These are phyloP conservation scores for Lutraria lutraria DNA, from an alignment of 2,888 invertebrate genomes.

Conservation along the genomic window DNA sequence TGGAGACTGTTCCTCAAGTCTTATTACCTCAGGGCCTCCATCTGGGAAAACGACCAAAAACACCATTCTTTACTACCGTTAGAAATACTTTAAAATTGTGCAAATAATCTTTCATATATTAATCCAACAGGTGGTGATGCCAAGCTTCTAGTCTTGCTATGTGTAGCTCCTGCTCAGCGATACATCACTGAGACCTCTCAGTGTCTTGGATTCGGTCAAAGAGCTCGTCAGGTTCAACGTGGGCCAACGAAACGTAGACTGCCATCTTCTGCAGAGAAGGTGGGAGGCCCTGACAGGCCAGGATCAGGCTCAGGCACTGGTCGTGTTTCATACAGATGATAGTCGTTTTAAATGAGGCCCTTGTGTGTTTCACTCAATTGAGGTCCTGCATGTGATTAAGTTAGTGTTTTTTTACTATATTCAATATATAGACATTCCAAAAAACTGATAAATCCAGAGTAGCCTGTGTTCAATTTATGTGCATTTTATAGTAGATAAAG, in stretches of 20 bases:
- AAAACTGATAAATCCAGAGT: too few species aligned
- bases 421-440: too few species aligned
- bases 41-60: too few species aligned
- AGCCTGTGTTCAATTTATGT: neutral
- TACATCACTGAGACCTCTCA: slow-evolving; percentile 83
- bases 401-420: too few species aligned
- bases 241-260: slow-evolving; percentile 81
- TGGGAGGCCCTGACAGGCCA: slow-evolving; percentile 65
- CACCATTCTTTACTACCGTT: too few species aligned
- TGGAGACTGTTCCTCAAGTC: too few species aligned
- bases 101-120: too few species aligned
- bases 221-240: slow-evolving; percentile 84
- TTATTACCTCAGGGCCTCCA: too few species aligned
- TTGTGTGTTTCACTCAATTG: neutral
- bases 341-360: neutral
- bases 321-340: slow-evolving; percentile 62
- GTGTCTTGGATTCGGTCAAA: slow-evolving; percentile 83
- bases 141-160: slow-evolving; percentile 82
- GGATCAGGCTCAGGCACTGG: slow-evolving; percentile 55
- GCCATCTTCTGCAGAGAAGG: slow-evolving; percentile 81
- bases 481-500: neutral
- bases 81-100: too few species aligned
- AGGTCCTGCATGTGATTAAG: neutral
- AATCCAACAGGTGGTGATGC: slow-evolving; percentile 82
- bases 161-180: slow-evolving; percentile 82